These are phyloP conservation scores for Steinernema feltiae DNA, from an alignment of 1,140 invertebrate genomes.

Conservation along the genomic window DNA sequence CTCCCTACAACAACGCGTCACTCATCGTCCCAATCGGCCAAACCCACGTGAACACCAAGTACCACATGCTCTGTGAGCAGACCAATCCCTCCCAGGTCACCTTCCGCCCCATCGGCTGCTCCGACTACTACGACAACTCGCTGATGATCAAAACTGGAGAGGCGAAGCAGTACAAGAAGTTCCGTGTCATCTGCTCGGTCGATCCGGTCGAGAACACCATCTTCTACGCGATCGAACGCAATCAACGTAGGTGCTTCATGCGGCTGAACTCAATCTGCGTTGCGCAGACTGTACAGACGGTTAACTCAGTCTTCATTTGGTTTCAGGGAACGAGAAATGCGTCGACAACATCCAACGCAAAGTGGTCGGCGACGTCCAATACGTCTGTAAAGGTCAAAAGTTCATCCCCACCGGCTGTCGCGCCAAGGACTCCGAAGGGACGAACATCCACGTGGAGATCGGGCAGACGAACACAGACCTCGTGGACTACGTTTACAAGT, in stretches of 20 bases:
- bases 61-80: slow-evolving; percentile 3
- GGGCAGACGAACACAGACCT: neutral
- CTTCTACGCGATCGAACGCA: neutral
- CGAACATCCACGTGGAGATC: slow-evolving; percentile 2
- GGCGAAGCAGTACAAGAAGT: neutral
- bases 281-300: no score
- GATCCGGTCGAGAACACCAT: neutral
- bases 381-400: neutral
- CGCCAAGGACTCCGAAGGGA: neutral
- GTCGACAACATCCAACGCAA: neutral
- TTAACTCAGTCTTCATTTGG: no score
- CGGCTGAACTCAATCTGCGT: neutral
- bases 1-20: neutral
- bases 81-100: neutral
- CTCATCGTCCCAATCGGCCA: slow-evolving; percentile 1
- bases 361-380: slow-evolving; percentile 2
- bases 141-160: neutral
- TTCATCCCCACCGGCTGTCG: neutral
- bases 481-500: neutral
- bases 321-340: neutral
- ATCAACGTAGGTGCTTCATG: neutral
- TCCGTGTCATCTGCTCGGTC: neutral
- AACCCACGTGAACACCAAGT: neutral
- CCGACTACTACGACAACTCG: slow-evolving; percentile 1
- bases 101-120: slow-evolving; percentile 1